These are phyloP conservation scores for Drosophila lacicola DNA, from an alignment of 2,888 invertebrate species.

Conservation along the genomic window DNA sequence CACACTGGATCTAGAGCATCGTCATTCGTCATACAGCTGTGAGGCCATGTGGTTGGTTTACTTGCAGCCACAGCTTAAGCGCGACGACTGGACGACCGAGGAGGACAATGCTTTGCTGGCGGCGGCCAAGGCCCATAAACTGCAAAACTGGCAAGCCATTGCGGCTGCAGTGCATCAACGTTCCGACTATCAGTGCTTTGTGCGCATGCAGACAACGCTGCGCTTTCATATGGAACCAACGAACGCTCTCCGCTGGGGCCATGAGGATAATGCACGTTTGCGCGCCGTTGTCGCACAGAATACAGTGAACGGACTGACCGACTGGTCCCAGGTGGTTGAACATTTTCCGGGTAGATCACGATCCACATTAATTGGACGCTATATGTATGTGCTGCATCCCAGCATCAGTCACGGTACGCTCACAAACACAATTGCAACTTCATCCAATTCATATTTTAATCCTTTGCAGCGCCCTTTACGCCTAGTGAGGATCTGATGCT, in stretches of 20 bases:
- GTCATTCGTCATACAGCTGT: conserved; percentile 89
- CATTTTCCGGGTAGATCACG: conserved; percentile 88
- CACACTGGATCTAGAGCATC: conserved; percentile 83
- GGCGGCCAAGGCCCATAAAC: conserved; percentile 84
- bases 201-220: conserved; percentile 87
- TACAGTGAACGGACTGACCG: conserved; percentile 88
- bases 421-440: not conserved
- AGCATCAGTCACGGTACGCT: conserved; percentile 75
- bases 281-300: conserved; percentile 88
- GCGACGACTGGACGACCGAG: conserved; percentile 86
- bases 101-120: conserved; percentile 86
- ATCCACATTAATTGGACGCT: conserved; percentile 88
- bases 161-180: conserved; percentile 87
- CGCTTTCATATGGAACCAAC: conserved; percentile 41
- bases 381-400: conserved; percentile 82
- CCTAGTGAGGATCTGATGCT: conserved; percentile 89
- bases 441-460: not conserved
- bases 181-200: conserved; percentile 90
- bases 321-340: conserved; percentile 90
- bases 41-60: conserved; percentile 90
- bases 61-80: conserved; percentile 89
- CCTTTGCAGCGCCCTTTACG: conserved; percentile 85
- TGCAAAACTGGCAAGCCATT: conserved; percentile 89
- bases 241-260: conserved; percentile 86
- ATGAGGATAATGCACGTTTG: conserved; percentile 89